These are phyloP conservation scores for Melanostigma gelatinosum DNA, from an alignment of 2,113 vertebrate genomes.

Conservation along the genomic window DNA sequence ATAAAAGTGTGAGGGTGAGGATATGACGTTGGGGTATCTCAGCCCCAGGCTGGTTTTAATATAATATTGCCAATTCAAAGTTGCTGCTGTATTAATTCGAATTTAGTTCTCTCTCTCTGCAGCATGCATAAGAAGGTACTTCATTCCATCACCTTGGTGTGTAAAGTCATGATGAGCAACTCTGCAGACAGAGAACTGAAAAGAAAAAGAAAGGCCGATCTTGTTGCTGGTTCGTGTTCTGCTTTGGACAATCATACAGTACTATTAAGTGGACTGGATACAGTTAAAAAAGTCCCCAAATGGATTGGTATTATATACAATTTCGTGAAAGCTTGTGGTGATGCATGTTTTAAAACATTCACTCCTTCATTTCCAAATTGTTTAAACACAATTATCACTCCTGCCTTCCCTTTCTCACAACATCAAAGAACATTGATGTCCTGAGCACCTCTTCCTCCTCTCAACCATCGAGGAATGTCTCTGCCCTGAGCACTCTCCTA, in stretches of 20 bases:
- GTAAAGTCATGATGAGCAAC: slow-evolving; percentile 14
- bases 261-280: not conserved
- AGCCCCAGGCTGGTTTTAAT: not conserved
- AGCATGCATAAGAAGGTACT: not conserved
- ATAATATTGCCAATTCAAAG: not conserved
- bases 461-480: slow-evolving; percentile 20
- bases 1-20: not conserved
- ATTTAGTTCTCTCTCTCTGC: slow-evolving; percentile 12
- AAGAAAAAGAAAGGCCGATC: not conserved
- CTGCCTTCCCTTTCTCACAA: slow-evolving; percentile 14
- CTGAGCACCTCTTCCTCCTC: slow-evolving; percentile 53
- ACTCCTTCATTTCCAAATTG: not conserved
- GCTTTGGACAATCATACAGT: not conserved
- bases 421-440: slow-evolving; percentile 47
- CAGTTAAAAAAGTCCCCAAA: not conserved
- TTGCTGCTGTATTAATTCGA: slow-evolving; percentile 11
- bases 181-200: not conserved
- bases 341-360: slow-evolving; percentile 12
- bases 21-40: not conserved
- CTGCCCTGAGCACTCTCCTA: slow-evolving; percentile 21
- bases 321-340: not conserved
- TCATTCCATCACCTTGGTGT: slow-evolving; percentile 22
- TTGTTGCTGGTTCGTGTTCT: not conserved
- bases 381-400: not conserved
- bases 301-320: not conserved